Conservation (phyloP, 2,797 vertebrate species). For the Orientallactaga sibirica region DNA sequence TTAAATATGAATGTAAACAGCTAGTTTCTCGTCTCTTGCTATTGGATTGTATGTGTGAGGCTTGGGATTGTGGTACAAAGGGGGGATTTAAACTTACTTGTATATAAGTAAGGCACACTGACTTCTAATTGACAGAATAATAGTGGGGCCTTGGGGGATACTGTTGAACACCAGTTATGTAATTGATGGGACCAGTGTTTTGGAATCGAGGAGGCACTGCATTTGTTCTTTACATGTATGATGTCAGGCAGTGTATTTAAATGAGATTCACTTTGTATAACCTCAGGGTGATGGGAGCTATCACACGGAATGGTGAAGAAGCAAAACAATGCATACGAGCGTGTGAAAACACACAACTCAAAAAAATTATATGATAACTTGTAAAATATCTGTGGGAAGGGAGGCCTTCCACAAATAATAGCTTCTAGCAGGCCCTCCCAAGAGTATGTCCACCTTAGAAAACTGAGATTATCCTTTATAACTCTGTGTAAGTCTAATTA, state of each 20-base stretch:
- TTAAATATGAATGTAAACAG: slow-evolving; percentile 65
- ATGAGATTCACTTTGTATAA: slow-evolving; percentile 28
- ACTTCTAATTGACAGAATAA: slow-evolving; percentile 26
- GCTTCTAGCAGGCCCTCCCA: slow-evolving; percentile 1
- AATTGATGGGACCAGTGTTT: slow-evolving; percentile 28
- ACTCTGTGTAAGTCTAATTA: slow-evolving; percentile 24
- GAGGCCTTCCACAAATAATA: slow-evolving; percentile 1
- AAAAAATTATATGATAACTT: slow-evolving; percentile 12
- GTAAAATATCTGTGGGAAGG: neutral
- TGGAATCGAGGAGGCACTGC: slow-evolving; percentile 49
- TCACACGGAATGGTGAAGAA: slow-evolving; percentile 35
- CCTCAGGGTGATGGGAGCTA: neutral
- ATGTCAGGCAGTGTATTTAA: slow-evolving; percentile 51
- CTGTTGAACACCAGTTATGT: neutral
- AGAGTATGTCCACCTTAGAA: slow-evolving; percentile 3
- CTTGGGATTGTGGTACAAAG: neutral
- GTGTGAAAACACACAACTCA: slow-evolving; percentile 16
- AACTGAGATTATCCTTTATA: neutral
- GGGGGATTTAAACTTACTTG: slow-evolving; percentile 48
- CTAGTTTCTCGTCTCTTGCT: slow-evolving; percentile 42
- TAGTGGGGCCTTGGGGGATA: slow-evolving; percentile 36
- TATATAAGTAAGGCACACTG: slow-evolving; percentile 38
- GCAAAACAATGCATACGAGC: neutral
- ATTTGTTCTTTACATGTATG: slow-evolving; percentile 61
- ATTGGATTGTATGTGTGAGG: neutral